phyloP scores from a whole-genome alignment of 1,140 invertebrate genomes.

The Drosophila pseudoobscura region DNA sequence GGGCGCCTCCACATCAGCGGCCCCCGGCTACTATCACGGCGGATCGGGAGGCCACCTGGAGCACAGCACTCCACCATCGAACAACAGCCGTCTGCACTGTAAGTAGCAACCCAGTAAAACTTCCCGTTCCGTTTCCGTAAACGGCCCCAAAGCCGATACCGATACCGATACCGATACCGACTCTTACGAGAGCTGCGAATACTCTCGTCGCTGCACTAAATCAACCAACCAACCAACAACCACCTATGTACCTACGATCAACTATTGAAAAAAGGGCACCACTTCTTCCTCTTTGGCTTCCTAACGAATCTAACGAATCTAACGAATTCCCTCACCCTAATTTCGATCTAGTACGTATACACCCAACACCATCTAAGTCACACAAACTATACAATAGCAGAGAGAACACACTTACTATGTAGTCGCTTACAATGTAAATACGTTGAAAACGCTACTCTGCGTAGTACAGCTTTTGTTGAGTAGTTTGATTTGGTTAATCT shows the following conservation, averaged over 20 bases:
- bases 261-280: conserved; percentile 10
- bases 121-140: conserved; percentile 30
- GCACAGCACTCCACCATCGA: conserved; percentile 84
- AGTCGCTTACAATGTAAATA: conserved; percentile 30
- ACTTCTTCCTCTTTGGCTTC: conserved; percentile 21
- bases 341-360: conserved; percentile 39
- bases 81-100: conserved; percentile 84
- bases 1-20: conserved; percentile 52
- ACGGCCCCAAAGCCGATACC: conserved; percentile 11
- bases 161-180: conserved; percentile 1
- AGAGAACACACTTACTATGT: too few relatives aligned
- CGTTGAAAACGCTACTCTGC: conserved; percentile 9
- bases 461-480: conserved; percentile 31
- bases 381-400: not conserved
- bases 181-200: conserved; percentile 12
- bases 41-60: conserved; percentile 84
- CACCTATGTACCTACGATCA: conserved; percentile 3
- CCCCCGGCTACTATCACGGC: conserved; percentile 83
- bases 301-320: conserved; percentile 2
- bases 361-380: conserved; percentile 5
- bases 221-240: not conserved
- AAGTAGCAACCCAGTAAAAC: conserved; percentile 72
- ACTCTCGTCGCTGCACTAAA: conserved; percentile 40
- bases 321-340: conserved; percentile 18
- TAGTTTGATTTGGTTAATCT: conserved; percentile 38